Base-by-base conservation (phyloP, 1,140 invertebrate species). In the Aphelenchoides avenae region DNA sequence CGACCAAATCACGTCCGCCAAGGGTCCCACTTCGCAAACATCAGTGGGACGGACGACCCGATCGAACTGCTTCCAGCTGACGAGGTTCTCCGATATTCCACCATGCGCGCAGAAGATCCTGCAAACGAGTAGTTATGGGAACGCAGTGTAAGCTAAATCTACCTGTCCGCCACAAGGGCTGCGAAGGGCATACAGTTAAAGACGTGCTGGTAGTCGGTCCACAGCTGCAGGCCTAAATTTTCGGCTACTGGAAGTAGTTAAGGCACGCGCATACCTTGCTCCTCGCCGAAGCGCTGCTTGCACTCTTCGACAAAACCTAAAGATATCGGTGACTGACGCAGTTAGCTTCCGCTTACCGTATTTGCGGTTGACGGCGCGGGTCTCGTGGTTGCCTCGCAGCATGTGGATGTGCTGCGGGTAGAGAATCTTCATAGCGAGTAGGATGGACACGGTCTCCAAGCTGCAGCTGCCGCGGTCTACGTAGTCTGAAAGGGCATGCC, bases 291-390 rank as follows among this genome's bases (percentile, higher is more conserved):
- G 20, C 80, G 98, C 97, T 5, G 87, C 84, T 71, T 89, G 89
- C 0, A 96, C 83, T 97, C 92, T 2, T 91, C 91, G 68, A 91
- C 87, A 82, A 97, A 96, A 13, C 92, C 92, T n/a, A n/a, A n/a
- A n/a, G n/a, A n/a, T n/a, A n/a, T n/a, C n/a, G n/a, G n/a, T n/a
- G n/a, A n/a, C n/a, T n/a, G n/a, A n/a, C n/a, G n/a, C n/a, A n/a
- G n/a, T n/a, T n/a, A n/a, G n/a, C n/a, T n/a, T n/a, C n/a, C n/a
- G n/a, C n/a, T n/a, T n/a, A n/a, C n/a, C n/a, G 79, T 96, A 97
- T 86, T 96, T 93, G 80, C 94, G 89, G 81, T 99, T 99, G 92
- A 99, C 97, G 11, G 88, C 92, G n/a, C 86, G 83, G 31, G 51
- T 50, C 77, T 99, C 94, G 78, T 98, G 94, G 79, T 99, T 98